Conservation (phyloP, 2,888 invertebrate genomes). For the Azorinus chamasolen region DNA sequence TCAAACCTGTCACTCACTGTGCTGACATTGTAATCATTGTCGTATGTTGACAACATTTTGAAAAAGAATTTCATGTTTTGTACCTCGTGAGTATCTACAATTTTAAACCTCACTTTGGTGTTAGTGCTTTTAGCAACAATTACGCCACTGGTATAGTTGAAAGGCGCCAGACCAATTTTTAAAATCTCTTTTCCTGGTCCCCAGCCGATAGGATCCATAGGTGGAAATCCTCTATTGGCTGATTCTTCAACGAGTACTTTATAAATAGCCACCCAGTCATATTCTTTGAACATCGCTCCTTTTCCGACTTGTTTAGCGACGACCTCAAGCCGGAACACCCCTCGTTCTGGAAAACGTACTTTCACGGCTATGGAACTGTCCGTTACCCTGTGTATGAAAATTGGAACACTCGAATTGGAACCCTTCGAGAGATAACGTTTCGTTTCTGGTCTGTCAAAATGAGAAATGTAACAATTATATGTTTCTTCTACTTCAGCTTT, state of each 20-base stretch:
- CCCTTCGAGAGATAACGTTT: constrained; percentile 63
- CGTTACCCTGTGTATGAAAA: constrained; percentile 72
- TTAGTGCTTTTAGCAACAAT: constrained; percentile 61
- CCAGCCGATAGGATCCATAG: constrained; percentile 81
- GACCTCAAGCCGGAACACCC: constrained; percentile 80
- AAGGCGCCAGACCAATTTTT: constrained; percentile 64
- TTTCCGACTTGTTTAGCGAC: constrained; percentile 75
- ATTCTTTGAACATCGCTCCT: constrained; percentile 67
- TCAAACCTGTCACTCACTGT: constrained; percentile 60
- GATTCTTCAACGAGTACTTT: constrained; percentile 70
- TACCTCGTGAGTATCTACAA: constrained; percentile 50
- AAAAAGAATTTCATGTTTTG: constrained; percentile 66
- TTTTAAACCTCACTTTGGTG: constrained; percentile 63
- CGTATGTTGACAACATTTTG: constrained; percentile 61
- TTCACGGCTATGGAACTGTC: constrained; percentile 69
- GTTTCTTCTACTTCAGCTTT: constrained; percentile 63
- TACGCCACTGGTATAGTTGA: constrained; percentile 62
- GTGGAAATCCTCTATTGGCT: constrained; percentile 76
- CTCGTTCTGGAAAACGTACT: constrained; percentile 74
- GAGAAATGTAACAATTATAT: constrained; percentile 76
- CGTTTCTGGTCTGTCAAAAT: constrained; percentile 66
- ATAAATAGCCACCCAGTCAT: constrained; percentile 76
- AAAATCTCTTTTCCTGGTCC: constrained; percentile 73
- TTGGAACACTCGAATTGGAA: constrained; percentile 60
- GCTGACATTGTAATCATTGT: constrained; percentile 62